Conservation (phyloP, 2,888 invertebrate species). For the Mamestra brassicae region DNA sequence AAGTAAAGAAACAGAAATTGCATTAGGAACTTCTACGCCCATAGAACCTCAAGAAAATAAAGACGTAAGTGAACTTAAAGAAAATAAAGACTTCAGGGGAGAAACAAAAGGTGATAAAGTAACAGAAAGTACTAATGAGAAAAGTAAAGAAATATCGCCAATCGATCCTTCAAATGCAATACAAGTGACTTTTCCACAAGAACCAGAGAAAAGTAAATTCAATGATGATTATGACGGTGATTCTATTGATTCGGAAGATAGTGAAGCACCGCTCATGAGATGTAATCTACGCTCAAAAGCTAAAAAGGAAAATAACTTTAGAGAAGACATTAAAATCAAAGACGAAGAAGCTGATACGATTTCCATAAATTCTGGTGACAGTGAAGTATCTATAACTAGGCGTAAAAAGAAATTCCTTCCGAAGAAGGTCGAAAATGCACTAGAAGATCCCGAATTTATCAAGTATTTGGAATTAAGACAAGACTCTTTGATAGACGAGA, state of each 20-base stretch:
- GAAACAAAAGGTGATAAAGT: conserved; percentile 9
- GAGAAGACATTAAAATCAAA: conserved; percentile 59
- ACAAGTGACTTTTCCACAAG: conserved; percentile 19
- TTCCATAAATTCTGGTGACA: conserved; percentile 69
- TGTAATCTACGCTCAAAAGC: conserved; percentile 64
- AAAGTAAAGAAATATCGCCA: neutral
- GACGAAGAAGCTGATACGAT: conserved; percentile 69
- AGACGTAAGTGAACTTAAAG: neutral
- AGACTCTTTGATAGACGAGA: conserved; percentile 87
- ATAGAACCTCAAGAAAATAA: neutral
- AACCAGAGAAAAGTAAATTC: conserved; percentile 13
- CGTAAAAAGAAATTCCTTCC: conserved; percentile 67
- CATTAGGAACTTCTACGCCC: conserved; percentile 1
- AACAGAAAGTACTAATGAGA: neutral
- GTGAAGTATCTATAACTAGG: conserved; percentile 71
- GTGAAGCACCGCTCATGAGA: conserved; percentile 63
- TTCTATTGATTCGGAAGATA: conserved; percentile 69
- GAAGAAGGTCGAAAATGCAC: conserved; percentile 64
- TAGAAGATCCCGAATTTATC: conserved; percentile 85
- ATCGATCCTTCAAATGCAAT: conserved; percentile 36
- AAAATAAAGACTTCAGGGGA: neutral
- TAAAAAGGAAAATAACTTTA: conserved; percentile 52
- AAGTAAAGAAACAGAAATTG: conserved; percentile 38
- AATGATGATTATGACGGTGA: conserved; percentile 62
- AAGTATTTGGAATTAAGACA: conserved; percentile 87